Base-by-base conservation (phyloP, 2,888 invertebrate species). In the Callimorpha dominula region DNA sequence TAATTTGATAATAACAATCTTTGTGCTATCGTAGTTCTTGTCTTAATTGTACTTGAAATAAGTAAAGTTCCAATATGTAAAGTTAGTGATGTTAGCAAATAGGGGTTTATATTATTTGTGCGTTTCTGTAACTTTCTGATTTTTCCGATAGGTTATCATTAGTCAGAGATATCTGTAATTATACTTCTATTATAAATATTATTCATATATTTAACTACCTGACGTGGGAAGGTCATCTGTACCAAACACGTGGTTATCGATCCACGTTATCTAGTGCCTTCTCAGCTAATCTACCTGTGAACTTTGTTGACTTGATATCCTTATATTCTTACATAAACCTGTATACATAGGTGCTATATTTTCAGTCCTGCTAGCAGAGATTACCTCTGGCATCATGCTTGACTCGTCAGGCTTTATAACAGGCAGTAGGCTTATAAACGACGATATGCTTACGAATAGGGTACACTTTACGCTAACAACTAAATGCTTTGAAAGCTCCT, bases 161-260 rank as follows among this genome's bases (percentile, higher is more conserved):
- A 57, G 57, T 20, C 12, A n/a, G 54, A 0, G 20, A 11, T 11
- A 12, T 12, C 20, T 20, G 20, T 57, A 57, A 11, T 20, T 4
- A 57, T 20, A 52, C 52, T 40, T 67, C 31, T 11, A 67, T 7
- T 42, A 67, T 67, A 42, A 42, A 67, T 67, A 52, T 68, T 57
- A 20, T 60, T 31, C 46, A 15, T 17, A 31, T 9, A 43, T 43
- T 3, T 1, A 42, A 43, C n/a, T 12, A 11, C 11, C 9, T 68
- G 68, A 68, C 69, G 62, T 72, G 68, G 57, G 68, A 72, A 72
- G 65, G 68, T 49, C 49, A 42, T 7, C 15, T 12, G 40, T 65
- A 65, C 49, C 68, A n/a, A 42, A 68, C 68, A 65, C 50, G 57
- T 57, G 65, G 72, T 42, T 68, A 72, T 72, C 68, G 68, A 72